A percentile compares a stretch with the other conserved stretches of the same genome.
These are phyloP conservation scores for Rhinoraja longicauda DNA, from an alignment of 2,797 vertebrate genomes.

Conservation along the genomic window DNA sequence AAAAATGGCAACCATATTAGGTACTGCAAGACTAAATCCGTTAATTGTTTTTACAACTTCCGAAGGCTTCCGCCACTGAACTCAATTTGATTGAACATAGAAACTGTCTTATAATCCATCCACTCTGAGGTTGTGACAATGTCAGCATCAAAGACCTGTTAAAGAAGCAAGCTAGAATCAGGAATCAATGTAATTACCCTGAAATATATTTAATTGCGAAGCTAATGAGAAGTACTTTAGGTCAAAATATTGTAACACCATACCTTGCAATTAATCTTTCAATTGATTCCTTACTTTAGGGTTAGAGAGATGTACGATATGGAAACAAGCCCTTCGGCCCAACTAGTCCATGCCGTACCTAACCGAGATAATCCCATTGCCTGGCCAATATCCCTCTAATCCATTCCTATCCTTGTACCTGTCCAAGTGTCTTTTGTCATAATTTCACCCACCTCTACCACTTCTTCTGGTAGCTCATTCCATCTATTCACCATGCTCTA, in stretches of 20 bases:
- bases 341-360: no score
- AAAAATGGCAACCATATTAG: slow-evolving; percentile 69
- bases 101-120: slow-evolving; percentile 48
- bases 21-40: slow-evolving; percentile 59
- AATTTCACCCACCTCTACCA: no score
- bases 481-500: no score
- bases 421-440: no score
- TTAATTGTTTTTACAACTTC: slow-evolving; percentile 74
- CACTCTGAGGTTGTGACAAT: slow-evolving; percentile 42
- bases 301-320: no score
- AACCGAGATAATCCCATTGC: no score
- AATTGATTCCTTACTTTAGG: not conserved
- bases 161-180: slow-evolving; percentile 46
- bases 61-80: slow-evolving; percentile 55
- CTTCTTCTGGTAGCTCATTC: no score
- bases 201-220: slow-evolving; percentile 45
- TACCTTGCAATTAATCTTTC: slow-evolving; percentile 41
- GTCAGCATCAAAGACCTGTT: slow-evolving; percentile 47
- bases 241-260: slow-evolving; percentile 39
- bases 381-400: no score
- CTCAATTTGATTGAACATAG: slow-evolving; percentile 60
- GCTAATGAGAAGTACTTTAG: slow-evolving; percentile 46
- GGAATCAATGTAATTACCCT: slow-evolving; percentile 47
- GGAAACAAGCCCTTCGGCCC: no score
- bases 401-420: no score